phyloP scores from a whole-genome alignment of 2,888 invertebrate genomes.

The Cremastinae sp. region DNA sequence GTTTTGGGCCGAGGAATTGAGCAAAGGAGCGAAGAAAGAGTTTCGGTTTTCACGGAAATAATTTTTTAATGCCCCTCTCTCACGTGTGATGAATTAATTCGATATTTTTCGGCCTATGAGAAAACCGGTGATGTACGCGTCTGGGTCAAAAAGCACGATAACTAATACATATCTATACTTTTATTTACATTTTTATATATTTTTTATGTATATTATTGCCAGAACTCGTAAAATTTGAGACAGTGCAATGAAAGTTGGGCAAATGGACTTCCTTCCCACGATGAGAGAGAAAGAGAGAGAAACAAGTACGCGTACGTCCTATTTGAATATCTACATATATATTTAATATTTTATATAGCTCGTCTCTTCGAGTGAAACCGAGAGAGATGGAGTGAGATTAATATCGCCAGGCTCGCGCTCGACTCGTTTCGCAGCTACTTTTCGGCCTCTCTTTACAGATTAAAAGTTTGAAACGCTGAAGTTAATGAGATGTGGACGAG shows the following conservation, averaged over 20 bases:
- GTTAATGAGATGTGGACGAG: conserved; percentile 64
- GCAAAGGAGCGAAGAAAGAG: conserved; percentile 1
- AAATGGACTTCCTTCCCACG: conserved; percentile 60
- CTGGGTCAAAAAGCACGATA: too few species aligned
- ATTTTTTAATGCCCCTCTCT: conserved; percentile 29
- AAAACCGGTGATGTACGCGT: conserved; percentile 28
- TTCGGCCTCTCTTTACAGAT: conserved; percentile 50
- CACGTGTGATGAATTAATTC: conserved; percentile 30
- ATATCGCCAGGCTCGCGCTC: conserved; percentile 52
- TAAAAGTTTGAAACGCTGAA: conserved; percentile 59
- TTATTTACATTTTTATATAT: conserved; percentile 25
- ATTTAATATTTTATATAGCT: neutral
- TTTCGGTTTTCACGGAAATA: conserved; percentile 24
- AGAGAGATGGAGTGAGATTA: conserved; percentile 45
- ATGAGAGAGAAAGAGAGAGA: conserved; percentile 42
- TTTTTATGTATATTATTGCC: conserved; percentile 46
- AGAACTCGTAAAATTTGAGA: conserved; percentile 56
- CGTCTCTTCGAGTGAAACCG: conserved; percentile 20
- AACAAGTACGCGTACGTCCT: conserved; percentile 22
- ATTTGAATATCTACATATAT: conserved; percentile 23
- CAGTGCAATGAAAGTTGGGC: conserved; percentile 53
- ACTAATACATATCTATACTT: neutral
- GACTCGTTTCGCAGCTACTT: conserved; percentile 51
- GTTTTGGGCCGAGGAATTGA: conserved; percentile 32
- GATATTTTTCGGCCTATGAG: conserved; percentile 22